Evolutionary conservation across 2,888 invertebrate species (phyloP), one percentile per base, ranked within the genome.

Genomic region (Melieria crassipennis): DNA sequence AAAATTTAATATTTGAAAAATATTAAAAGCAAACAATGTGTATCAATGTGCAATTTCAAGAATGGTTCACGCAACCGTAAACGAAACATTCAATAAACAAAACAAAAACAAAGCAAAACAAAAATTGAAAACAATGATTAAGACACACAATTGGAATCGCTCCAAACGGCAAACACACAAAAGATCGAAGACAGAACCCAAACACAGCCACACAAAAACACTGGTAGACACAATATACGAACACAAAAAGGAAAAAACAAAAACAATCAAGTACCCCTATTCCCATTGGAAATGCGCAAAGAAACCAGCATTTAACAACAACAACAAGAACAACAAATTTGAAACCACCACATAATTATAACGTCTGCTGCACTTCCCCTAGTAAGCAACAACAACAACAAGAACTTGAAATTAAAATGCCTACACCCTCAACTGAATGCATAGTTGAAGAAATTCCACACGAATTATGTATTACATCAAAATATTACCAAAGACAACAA

Each of bases 41-140:
- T 79, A 81, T 82, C 79, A 81, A 80, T 83, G 84, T 83, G 84
- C 84, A 83, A 83, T 83, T 84, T 81, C 74, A 77, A 79, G 7
- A 78, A 78, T 70, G 78, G 79, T 78, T 77, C 30, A 30, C 30
- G 30, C 30, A 30, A 30, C 30, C 30, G 30, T 30, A 30, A 30
- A 30, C 30, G 30, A 30, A 30, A 30, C 30, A 30, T 30, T 30
- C 30, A 30, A 30, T 30, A 30, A 30, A 78, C 75, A 78, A 79
- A 78, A 72, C 73, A 71, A 75, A 56, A 69, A 42, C 65, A 65
- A 73, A 73, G 55, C 71, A 74, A 61, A 66, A 63, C 56, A 64
- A 73, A 64, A 70, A 57, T 71, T 73, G 65, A 57, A 61, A 63
- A 68, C 65, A 48, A 30, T 30, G 30, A 30, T 30, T 30, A 30